Percentiles rank a stretch among this genome's conserved stretches.
phyloP scores from a whole-genome alignment of 2,797 vertebrate species.

The Limnodromus scolopaceus region DNA sequence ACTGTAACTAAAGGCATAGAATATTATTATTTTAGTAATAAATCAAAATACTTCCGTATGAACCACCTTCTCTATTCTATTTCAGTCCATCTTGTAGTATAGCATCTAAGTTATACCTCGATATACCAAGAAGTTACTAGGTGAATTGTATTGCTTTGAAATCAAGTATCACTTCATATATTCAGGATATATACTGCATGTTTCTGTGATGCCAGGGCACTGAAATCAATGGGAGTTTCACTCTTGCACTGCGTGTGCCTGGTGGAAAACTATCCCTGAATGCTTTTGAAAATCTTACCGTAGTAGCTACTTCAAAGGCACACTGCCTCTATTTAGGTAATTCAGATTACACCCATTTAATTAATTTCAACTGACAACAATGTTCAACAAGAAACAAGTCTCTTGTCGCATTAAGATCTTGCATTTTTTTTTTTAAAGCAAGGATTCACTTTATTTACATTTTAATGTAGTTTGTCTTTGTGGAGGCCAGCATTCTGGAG shows the following conservation, averaged over 20 bases:
- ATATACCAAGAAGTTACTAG: neutral
- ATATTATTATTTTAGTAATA: neutral
- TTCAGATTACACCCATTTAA: neutral
- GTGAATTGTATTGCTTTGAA: neutral
- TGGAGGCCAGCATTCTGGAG: neutral
- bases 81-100: neutral
- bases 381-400: neutral
- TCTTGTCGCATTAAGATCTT: neutral
- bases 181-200: neutral
- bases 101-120: neutral
- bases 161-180: neutral
- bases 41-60: neutral
- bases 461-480: neutral
- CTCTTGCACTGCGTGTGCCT: too few relatives aligned
- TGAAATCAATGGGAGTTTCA: neutral
- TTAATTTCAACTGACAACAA: neutral
- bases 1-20: neutral
- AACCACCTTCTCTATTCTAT: neutral
- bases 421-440: neutral
- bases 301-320: neutral
- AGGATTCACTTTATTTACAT: neutral
- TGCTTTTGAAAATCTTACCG: neutral
- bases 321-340: neutral
- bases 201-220: neutral
- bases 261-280: neutral